Percentiles rank a stretch among this genome's conserved stretches.
Evolutionary conservation across 2,888 invertebrate genomes (phyloP).

Genomic region (Thumatha senex): DNA sequence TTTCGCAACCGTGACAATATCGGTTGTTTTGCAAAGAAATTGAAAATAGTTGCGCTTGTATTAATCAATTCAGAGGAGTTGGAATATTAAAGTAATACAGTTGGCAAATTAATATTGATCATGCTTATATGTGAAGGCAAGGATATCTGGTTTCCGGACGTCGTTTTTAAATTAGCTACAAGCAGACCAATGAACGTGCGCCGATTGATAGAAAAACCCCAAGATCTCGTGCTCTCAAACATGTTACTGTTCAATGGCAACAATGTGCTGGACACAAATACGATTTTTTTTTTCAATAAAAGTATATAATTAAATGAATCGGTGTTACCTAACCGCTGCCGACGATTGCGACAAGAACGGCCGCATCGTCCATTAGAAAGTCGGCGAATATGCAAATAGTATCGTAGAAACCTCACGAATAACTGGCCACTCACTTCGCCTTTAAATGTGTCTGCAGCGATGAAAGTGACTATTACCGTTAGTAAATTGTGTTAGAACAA

Average conservation of each 20-base stretch:
- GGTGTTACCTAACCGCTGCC: constrained; percentile 77
- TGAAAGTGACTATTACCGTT: constrained; percentile 82
- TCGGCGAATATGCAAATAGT: constrained; percentile 83
- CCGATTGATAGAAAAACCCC: constrained; percentile 55
- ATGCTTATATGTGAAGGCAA: constrained; percentile 52
- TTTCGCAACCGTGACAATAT: constrained; percentile 46
- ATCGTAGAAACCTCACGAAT: constrained; percentile 83
- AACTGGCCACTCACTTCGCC: constrained; percentile 81
- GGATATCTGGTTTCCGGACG: constrained; percentile 61
- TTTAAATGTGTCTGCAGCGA: constrained; percentile 80
- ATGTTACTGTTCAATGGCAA: constrained; percentile 58
- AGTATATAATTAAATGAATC: constrained; percentile 76
- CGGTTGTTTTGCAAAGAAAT: constrained; percentile 37
- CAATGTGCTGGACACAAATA: constrained; percentile 66
- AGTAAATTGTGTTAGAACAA: constrained; percentile 76
- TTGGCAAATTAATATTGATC: constrained; percentile 54
- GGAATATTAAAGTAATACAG: constrained; percentile 35
- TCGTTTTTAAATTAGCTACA: constrained; percentile 57
- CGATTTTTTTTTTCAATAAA: constrained; percentile 63
- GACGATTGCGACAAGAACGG: constrained; percentile 80
- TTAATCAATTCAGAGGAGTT: constrained; percentile 36
- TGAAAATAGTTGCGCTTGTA: constrained; percentile 48
- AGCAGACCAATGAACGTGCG: constrained; percentile 52
- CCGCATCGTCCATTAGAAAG: constrained; percentile 83
- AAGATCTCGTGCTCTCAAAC: constrained; percentile 45